Conservation (phyloP, 2,888 invertebrate species). For the Hypolimnas misippus region DNA sequence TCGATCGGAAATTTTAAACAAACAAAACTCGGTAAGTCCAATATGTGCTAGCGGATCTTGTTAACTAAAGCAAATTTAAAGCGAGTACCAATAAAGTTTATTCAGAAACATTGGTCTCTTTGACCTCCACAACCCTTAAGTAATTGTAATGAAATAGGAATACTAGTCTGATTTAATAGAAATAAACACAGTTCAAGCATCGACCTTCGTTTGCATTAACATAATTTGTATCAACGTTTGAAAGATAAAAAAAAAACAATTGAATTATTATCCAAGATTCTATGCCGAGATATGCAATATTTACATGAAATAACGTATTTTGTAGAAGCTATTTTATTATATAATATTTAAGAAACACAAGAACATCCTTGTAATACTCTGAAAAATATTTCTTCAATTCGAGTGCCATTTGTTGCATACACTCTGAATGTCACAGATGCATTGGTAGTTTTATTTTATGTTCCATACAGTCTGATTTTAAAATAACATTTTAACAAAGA, state of each 20-base stretch:
- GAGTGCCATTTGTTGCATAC: neutral
- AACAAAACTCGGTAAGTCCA: conserved; percentile 41
- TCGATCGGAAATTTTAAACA: conserved; percentile 43
- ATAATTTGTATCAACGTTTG: conserved; percentile 3
- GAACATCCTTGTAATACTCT: neutral
- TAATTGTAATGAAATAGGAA: conserved; percentile 43
- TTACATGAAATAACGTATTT: neutral
- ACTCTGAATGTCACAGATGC: neutral
- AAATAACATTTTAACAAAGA: conserved; percentile 7
- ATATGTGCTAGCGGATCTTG: conserved; percentile 43
- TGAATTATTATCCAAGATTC: conserved; percentile 1
- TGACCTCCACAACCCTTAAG: conserved; percentile 40
- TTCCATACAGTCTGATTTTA: neutral
- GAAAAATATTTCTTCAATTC: neutral
- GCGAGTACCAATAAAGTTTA: conserved; percentile 37
- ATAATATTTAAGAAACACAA: neutral
- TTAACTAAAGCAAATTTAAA: conserved; percentile 42
- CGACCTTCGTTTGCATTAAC: conserved; percentile 16
- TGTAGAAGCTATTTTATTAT: neutral
- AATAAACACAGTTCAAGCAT: conserved; percentile 16
- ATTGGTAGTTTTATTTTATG: neutral
- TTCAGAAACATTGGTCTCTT: conserved; percentile 39
- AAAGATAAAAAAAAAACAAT: neutral
- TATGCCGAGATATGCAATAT: neutral
- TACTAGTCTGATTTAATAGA: conserved; percentile 39